phyloP scores from a whole-genome alignment of 2,113 vertebrate genomes.

The Rhizomys pruinosus region DNA sequence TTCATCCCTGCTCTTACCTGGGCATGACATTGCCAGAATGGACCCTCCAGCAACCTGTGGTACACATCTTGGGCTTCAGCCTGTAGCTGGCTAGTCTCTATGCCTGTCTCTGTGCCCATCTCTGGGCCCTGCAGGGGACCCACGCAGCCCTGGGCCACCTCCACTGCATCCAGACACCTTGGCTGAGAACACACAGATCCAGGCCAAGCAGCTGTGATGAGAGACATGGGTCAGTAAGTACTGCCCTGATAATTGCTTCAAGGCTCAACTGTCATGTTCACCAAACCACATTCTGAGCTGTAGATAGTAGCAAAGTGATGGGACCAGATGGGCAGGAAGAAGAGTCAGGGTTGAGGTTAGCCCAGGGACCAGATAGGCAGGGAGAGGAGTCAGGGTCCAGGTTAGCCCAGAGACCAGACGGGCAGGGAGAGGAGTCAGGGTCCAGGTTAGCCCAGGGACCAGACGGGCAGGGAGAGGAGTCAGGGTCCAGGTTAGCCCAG shows the following conservation, averaged over 20 bases:
- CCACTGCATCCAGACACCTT: slow-evolving; percentile 88
- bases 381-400: background rate
- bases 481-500: too few species aligned
- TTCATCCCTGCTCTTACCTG: slow-evolving; percentile 86
- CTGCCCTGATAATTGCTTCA: background rate
- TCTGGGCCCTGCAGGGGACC: slow-evolving; percentile 38
- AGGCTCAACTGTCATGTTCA: background rate
- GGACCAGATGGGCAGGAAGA: too few species aligned
- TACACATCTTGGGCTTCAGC: slow-evolving; percentile 86
- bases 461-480: background rate
- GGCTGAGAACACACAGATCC: slow-evolving; percentile 67
- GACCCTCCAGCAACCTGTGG: slow-evolving; percentile 84
- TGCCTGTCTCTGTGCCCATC: background rate
- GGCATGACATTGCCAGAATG: slow-evolving; percentile 90
- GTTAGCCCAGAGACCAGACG: too few species aligned
- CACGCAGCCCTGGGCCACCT: slow-evolving; percentile 86
- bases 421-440: background rate
- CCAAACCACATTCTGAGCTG: slow-evolving; percentile 51
- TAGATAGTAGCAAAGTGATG: background rate
- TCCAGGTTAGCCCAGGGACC: too few species aligned
- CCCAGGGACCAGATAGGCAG: too few species aligned
- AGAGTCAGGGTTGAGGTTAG: background rate
- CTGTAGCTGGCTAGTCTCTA: background rate
- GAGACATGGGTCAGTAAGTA: background rate
- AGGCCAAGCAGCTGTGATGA: background rate